These are phyloP conservation scores for Mesorhabditis belari DNA, from an alignment of 2,888 invertebrate species.

Conservation along the genomic window DNA sequence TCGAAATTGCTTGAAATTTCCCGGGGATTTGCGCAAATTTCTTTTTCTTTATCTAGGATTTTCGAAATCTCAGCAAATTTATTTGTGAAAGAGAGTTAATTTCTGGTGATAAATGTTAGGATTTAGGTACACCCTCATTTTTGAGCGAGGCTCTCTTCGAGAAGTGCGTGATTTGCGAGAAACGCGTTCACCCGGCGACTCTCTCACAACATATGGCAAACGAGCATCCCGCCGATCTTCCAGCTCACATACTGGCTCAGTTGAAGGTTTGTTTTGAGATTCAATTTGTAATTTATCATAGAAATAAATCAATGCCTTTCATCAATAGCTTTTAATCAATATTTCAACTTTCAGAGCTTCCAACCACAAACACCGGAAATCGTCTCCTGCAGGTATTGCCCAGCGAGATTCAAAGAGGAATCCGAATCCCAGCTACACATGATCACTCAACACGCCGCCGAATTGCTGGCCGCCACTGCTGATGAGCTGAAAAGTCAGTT, in stretches of 20 bases:
- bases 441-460: constrained; percentile 5
- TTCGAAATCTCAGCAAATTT: no score
- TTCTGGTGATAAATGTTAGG: no score
- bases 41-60: no score
- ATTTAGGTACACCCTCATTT: no score
- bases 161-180: constrained; percentile 25
- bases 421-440: constrained; percentile 8
- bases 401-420: constrained; percentile 5
- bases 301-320: background rate
- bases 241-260: background rate
- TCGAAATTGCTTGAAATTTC: no score
- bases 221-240: constrained; percentile 13
- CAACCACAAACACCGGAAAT: constrained; percentile 2
- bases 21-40: no score
- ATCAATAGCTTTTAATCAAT: background rate
- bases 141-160: no score
- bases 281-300: no score
- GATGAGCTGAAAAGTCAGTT: constrained; percentile 7
- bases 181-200: constrained; percentile 10
- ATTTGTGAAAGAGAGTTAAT: no score
- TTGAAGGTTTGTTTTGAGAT: no score
- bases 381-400: constrained; percentile 8
- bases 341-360: background rate
- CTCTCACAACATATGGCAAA: constrained; percentile 18
- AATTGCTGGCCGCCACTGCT: constrained; percentile 5